Evolutionary conservation across 2,888 invertebrate species (phyloP).

Genomic region (Meandrusa payeni): DNA sequence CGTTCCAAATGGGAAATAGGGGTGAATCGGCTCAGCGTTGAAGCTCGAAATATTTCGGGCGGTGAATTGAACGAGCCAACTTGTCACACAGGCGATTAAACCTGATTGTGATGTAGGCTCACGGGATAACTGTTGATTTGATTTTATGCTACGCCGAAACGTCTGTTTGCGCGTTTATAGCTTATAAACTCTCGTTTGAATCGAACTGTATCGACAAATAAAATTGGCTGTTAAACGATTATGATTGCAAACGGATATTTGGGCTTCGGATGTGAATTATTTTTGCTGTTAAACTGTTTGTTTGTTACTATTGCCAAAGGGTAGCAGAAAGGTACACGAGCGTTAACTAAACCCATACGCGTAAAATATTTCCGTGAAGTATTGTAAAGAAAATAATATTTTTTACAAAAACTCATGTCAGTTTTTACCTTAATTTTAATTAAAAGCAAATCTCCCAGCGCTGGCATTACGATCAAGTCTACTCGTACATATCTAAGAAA

Average conservation of each 20-base stretch:
- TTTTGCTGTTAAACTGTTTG: constrained; percentile 42
- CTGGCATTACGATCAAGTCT: too few species aligned
- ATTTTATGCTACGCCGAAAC: constrained; percentile 78
- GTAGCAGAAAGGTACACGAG: too few species aligned
- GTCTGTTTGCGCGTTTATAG: constrained; percentile 78
- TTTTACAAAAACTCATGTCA: too few species aligned
- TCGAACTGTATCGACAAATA: constrained; percentile 71
- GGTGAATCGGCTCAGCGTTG: constrained; percentile 22
- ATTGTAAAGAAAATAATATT: too few species aligned
- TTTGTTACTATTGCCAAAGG: constrained; percentile 35
- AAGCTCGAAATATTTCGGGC: constrained; percentile 32
- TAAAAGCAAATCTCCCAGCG: too few species aligned
- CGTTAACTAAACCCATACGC: too few species aligned
- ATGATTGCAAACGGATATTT: constrained; percentile 63
- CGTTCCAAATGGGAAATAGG: constrained; percentile 12
- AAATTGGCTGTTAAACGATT: constrained; percentile 71
- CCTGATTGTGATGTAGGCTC: constrained; percentile 79
- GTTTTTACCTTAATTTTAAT: too few species aligned
- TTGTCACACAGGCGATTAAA: constrained; percentile 80
- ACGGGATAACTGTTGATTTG: constrained; percentile 80
- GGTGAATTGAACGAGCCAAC: constrained; percentile 56
- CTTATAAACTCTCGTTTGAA: constrained; percentile 74
- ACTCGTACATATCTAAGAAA: too few species aligned
- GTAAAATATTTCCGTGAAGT: too few species aligned
- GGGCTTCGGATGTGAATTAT: constrained; percentile 54